Base-by-base conservation (phyloP, 2,888 invertebrate species). In the Scaptodrosophila latifasciaeformis region DNA sequence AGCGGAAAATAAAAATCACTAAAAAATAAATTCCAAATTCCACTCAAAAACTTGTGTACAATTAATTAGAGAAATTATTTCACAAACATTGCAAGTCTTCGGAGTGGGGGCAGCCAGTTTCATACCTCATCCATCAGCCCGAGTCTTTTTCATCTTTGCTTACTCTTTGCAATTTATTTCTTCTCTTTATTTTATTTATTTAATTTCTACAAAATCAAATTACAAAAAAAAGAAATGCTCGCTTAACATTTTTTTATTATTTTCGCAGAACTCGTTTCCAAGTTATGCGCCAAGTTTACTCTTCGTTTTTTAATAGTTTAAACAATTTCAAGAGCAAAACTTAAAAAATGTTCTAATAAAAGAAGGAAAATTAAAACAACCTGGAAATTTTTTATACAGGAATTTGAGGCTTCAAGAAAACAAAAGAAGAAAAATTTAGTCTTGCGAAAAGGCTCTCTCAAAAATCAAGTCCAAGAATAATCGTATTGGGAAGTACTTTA, bases 1-100 rank as follows among this genome's bases (percentile, higher is more conserved):
- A 67, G 67, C 69, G 65, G 69, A 69, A 68, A 50, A 65, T 31
- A 17, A 31, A 31, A 19, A 30, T 29, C 19, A 51, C 29, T 15
- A 39, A 59, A 42, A 51, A 42, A 29, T 1, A 47, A 15, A n/a
- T 2, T 29, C 31, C 37, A 50, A 53, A 46, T 45, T 30, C 5
- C 49, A 52, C n/a, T 10, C n/a, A 17, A 15, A 17, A 13, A 30
- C 48, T 34, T 48, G 49, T 64, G 65, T 58, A 65, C 79, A 69
- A 79, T 76, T 76, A 76, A 76, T 79, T 76, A 74, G 72, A 79
- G 80, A 76, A 76, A 76, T 69, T 76, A 74, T 72, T 72, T 65
- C 61, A 61, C 70, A 53, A 58, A 19, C 18, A 15, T 17, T 15
- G 10, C 34, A 6, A 27, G 34, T 34, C 34, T 47, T 12, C 29